A percentile compares a stretch with the other conserved stretches of the same genome.
Evolutionary conservation across 2,888 invertebrate species (phyloP).

Genomic region (Hedya salicella): DNA sequence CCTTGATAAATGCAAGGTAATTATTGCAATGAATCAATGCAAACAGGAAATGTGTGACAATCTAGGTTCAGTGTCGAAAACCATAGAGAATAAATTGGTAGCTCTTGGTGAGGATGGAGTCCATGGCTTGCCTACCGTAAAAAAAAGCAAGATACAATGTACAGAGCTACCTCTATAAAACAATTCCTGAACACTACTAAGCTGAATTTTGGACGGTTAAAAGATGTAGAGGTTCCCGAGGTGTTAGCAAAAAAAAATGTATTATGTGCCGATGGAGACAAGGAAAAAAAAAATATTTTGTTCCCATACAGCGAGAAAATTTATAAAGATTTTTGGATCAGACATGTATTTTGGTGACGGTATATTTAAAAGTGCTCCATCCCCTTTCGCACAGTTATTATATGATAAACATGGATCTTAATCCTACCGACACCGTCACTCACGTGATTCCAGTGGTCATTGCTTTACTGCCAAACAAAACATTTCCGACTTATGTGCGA

Average conservation of each 20-base stretch:
- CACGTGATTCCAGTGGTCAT: too few species aligned
- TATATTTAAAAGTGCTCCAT: not conserved
- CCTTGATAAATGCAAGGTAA: slow-evolving; percentile 11
- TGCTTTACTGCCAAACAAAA: not conserved
- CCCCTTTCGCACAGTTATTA: not conserved
- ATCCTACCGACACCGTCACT: slow-evolving; percentile 10
- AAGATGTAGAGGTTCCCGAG: too few species aligned
- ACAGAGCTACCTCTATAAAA: too few species aligned
- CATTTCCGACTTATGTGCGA: too few species aligned
- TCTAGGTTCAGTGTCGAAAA: slow-evolving; percentile 18
- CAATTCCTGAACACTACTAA: too few species aligned
- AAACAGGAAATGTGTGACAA: slow-evolving; percentile 7
- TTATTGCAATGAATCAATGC: slow-evolving; percentile 17
- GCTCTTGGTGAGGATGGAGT: too few species aligned
- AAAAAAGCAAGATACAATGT: too few species aligned
- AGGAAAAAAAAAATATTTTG: not conserved
- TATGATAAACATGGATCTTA: slow-evolving; percentile 14
- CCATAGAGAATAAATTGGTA: slow-evolving; percentile 1
- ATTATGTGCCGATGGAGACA: not conserved
- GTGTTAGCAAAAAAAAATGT: not conserved
- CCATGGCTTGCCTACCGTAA: too few species aligned
- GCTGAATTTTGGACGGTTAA: too few species aligned
- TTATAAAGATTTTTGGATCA: not conserved
- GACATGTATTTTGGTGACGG: slow-evolving; percentile 18
- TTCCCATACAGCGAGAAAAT: not conserved